These are phyloP conservation scores for Serripes groenlandicus DNA, from an alignment of 2,888 invertebrate genomes.

Conservation along the genomic window DNA sequence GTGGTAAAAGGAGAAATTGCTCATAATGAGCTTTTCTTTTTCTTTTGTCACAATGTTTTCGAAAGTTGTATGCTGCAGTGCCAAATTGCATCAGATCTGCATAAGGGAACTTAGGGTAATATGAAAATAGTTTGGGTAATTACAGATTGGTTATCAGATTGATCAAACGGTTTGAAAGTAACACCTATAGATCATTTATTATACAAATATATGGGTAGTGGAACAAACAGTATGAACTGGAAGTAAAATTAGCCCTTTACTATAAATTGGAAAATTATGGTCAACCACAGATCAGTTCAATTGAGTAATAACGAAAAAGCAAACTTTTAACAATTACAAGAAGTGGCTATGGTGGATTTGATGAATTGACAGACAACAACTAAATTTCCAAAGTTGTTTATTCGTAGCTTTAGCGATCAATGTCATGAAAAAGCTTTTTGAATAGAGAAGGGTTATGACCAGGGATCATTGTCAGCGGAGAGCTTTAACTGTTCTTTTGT, in stretches of 20 bases:
- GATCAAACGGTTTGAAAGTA: neutral
- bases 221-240: neutral
- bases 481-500: too few relatives aligned
- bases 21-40: neutral
- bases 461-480: constrained; percentile 4
- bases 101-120: too few relatives aligned
- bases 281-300: too few relatives aligned
- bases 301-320: too few relatives aligned
- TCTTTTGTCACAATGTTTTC: neutral
- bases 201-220: neutral
- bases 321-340: too few relatives aligned
- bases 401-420: too few relatives aligned
- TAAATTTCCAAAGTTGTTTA: too few relatives aligned
- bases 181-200: neutral
- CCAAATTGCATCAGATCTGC: neutral
- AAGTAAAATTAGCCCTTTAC: neutral
- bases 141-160: neutral
- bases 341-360: too few relatives aligned
- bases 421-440: too few relatives aligned
- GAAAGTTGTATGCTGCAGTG: neutral
- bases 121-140: neutral
- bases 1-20: neutral
- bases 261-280: too few relatives aligned
- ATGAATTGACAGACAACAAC: too few relatives aligned
- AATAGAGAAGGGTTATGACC: too few relatives aligned